Conservation (phyloP, 2,888 invertebrate species). For the Drosophila tripunctata region DNA sequence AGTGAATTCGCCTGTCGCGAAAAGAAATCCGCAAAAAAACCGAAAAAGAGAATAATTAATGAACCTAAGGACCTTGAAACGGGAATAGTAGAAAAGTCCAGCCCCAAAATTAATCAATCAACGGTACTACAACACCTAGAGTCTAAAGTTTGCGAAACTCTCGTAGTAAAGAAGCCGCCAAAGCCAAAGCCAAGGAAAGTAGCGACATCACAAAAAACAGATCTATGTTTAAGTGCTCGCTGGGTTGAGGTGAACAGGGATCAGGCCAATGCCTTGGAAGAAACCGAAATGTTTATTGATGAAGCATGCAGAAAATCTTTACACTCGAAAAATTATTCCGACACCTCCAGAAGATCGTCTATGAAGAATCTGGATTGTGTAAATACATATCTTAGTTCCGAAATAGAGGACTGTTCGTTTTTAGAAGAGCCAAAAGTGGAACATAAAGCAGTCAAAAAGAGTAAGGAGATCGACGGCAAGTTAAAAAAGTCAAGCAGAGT, state of each 20-base stretch:
- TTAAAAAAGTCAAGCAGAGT: background rate
- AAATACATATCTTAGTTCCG: background rate
- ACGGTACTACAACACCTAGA: background rate
- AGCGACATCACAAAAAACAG: background rate
- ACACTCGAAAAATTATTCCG: background rate
- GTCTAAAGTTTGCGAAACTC: background rate
- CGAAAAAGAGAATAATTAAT: background rate
- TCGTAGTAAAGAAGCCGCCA: background rate
- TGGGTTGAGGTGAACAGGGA: constrained; percentile 57
- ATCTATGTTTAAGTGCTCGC: constrained; percentile 52
- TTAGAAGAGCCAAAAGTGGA: background rate
- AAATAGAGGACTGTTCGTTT: background rate
- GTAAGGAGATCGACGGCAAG: background rate
- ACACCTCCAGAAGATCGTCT: background rate
- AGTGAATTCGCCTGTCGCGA: background rate
- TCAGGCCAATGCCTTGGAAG: constrained; percentile 39
- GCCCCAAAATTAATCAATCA: no score
- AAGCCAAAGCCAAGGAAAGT: background rate
- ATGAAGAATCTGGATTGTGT: background rate
- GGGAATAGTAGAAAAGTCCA: background rate
- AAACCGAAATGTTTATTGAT: constrained; percentile 51
- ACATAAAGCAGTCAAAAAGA: background rate
- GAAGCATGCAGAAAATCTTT: constrained; percentile 3
- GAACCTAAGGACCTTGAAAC: constrained; percentile 5
- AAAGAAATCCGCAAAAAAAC: background rate